Evolutionary conservation across 2,113 vertebrate genomes (phyloP), one percentile per base, ranked within the genome.

Genomic region (Engraulis encrasicolus): DNA sequence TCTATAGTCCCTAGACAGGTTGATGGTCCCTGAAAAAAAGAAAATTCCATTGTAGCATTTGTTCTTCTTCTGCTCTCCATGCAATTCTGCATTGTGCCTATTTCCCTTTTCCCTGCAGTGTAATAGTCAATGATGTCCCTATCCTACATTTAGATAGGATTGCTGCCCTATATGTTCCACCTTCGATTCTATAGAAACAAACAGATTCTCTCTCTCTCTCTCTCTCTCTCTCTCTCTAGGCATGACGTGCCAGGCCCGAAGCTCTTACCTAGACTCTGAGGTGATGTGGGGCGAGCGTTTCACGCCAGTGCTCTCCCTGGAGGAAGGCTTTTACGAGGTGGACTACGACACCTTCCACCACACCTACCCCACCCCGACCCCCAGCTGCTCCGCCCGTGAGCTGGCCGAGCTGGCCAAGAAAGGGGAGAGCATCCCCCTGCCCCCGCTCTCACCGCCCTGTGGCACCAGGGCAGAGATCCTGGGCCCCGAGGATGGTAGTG

Each of bases 221-320:
- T 86, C 17, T 18, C 50, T 58, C 20, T 78, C 37, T 34, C 74
- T 15, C 37, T 23, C 66, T 27, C 0, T 86, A 97, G 96, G 96
- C 81, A 96, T 97, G 96, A 96, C 95, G 0, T 97, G 96, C 87
- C 96, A 97, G 88, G 96, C 95, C 0, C 93, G 96, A 80, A 96
- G 95, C 90, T 96, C 96, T 0, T 96, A 96, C 92, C 91, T 96
- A 88, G 93, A 93, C 49, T 95, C 95, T 0, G 96, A 96, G 91
- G 96, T 96, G 50, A 90, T 96, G 1, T 97, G 96, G 96, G 96
- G 96, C 0, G 94, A 95, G 85, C 95, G 96, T 27, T 96, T 96
- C 91, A 93, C 95, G 0, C 96, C 96, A 0, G 95, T 97, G 71
- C 94, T 97, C 9, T 94, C 93, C 78, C 90, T 96, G 38, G 96